Evolutionary conservation across 2,797 vertebrate species (phyloP).

Genomic region (Coregonus suidteri): DNA sequence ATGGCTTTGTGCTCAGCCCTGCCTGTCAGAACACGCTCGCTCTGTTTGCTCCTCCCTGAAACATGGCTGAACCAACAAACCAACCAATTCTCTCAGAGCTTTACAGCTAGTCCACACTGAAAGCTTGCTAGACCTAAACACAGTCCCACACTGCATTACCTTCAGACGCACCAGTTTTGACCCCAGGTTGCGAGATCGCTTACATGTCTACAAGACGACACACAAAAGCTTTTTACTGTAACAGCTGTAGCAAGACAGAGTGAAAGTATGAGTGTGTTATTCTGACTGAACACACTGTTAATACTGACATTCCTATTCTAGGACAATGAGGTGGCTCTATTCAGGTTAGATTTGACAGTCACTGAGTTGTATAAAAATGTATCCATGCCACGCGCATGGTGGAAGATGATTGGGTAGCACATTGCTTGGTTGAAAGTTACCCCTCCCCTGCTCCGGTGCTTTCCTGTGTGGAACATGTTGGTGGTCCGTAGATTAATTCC

Average conservation of each 20-base stretch:
- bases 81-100: slow-evolving; percentile 13
- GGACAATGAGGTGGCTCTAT: not conserved
- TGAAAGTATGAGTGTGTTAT: not conserved
- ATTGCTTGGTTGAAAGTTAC: not conserved
- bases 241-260: not conserved
- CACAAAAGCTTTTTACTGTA: not conserved
- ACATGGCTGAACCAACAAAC: slow-evolving; percentile 39
- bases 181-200: not conserved
- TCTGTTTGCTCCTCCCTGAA: slow-evolving; percentile 58
- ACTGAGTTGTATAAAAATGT: not conserved
- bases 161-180: not conserved
- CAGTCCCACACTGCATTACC: slow-evolving; percentile 13
- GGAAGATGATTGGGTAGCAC: not conserved
- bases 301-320: slow-evolving; percentile 5
- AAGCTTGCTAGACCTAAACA: slow-evolving; percentile 6
- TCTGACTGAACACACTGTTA: not conserved
- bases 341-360: slow-evolving; percentile 4
- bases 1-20: slow-evolving; percentile 42
- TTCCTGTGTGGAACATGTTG: slow-evolving; percentile 11
- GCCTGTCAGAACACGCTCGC: slow-evolving; percentile 65
- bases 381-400: too few relatives aligned
- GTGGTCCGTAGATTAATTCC: not conserved
- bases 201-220: not conserved
- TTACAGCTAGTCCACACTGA: not conserved
- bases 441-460: not conserved